Evolutionary conservation across 2,113 vertebrate genomes (phyloP), one percentile per base, ranked within the genome.

Genomic region (Pteruthius melanotis): DNA sequence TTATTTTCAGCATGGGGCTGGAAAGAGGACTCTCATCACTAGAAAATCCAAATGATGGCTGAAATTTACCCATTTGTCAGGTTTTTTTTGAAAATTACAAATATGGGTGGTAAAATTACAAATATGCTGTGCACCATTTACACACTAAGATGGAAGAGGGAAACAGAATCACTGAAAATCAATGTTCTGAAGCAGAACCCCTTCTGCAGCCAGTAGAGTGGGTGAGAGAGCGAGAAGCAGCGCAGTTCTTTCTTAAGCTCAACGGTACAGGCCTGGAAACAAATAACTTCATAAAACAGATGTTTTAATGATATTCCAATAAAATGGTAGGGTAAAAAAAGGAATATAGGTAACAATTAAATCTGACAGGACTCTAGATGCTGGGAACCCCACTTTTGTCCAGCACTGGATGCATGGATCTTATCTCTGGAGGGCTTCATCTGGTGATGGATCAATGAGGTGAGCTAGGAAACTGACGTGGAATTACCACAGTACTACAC

Each of bases 61-160:
- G 49, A 59, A 77, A 81, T 81, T 42, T 45, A 0, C 23, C 10
- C 6, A 24, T 80, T 57, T 50, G 7, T 44, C 14, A 44, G 10
- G 35, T 22, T 91, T 27, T 11, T 27, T 11, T 42, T 1, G 21
- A 22, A 80, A 71, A 45, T 28, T 54, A 11, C 7, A 53, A 45
- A 8, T 39, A 17, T 16, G 16, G 3, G 5, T 2, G 1, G 15
- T 63, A 28, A n/a, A n/a, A n/a, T n/a, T n/a, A n/a, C n/a, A n/a
- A n/a, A n/a, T n/a, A 44, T 24, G n/a, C 23, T 44, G 27, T 35
- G 18, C 7, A 6, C 22, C 54, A 6, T 20, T 35, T 47, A 33
- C 15, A 17, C 8, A 5, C 5, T 9, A 24, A 24, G 27, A 78
- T 56, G 28, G 31, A 87, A 95, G 18, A 75, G 7, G 28, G 40